Conservation (phyloP, 2,797 vertebrate species). For the Tokudaia tokunoshimensis region DNA sequence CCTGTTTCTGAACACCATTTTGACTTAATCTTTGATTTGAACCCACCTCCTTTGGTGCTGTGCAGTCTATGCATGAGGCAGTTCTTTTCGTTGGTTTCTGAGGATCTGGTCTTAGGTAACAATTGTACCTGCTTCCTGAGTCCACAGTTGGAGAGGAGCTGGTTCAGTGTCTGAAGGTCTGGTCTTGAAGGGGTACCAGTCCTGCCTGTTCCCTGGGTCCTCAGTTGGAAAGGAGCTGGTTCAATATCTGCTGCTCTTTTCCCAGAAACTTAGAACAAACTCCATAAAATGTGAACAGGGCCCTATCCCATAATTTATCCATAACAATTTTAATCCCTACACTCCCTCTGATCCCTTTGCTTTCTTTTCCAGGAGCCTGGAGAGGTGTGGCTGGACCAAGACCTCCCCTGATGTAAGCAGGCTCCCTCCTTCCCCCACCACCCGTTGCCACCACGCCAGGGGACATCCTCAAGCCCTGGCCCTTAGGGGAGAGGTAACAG, state of each 20-base stretch:
- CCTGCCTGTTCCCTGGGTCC: constrained; percentile 45
- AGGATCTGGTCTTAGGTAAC: background rate
- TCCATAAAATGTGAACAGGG: background rate
- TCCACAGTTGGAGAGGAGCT: background rate
- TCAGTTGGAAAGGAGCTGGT: background rate
- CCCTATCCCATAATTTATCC: background rate
- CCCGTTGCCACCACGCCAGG: constrained; percentile 75
- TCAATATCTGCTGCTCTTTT: constrained; percentile 41
- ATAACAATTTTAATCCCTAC: background rate
- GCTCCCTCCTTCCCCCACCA: constrained; percentile 66
- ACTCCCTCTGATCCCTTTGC: constrained; percentile 63
- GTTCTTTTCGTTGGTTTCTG: background rate
- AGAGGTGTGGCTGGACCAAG: constrained; percentile 82
- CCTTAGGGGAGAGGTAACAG: constrained; percentile 80
- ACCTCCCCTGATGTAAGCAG: constrained; percentile 81
- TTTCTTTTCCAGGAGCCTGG: constrained; percentile 80
- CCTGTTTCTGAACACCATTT: constrained; percentile 22
- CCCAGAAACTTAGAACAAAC: constrained; percentile 6
- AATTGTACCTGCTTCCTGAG: constrained; percentile 18
- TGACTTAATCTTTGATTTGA: constrained; percentile 42
- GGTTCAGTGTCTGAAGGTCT: background rate
- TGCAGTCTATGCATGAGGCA: background rate
- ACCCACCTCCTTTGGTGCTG: background rate
- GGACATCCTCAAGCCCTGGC: constrained; percentile 75
- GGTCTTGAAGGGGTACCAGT: background rate